phyloP scores from a whole-genome alignment of 2,797 vertebrate genomes.

The Limosa lapponica region DNA sequence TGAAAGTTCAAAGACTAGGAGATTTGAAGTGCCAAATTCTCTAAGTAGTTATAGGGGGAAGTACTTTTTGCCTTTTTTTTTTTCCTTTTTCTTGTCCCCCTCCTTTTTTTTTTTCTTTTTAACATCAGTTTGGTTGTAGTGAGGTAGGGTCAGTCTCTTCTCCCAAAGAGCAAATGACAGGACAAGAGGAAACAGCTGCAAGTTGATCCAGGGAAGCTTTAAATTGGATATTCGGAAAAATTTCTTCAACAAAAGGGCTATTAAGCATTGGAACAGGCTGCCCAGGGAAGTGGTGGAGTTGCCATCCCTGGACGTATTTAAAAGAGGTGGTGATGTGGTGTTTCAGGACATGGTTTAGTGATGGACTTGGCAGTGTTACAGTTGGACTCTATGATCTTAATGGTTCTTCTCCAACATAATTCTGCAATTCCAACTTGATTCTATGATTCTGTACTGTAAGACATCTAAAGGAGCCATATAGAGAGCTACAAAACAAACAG shows the following conservation, averaged over 20 bases:
- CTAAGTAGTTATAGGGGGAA: background rate
- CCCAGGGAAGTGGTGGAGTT: background rate
- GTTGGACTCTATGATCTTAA: background rate
- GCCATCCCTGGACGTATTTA: background rate
- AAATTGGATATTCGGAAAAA: background rate
- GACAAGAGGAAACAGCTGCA: fast-evolving
- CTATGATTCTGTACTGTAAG: background rate
- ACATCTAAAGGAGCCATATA: background rate
- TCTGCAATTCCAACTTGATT: background rate
- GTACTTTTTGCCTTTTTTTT: background rate
- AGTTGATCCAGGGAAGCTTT: background rate
- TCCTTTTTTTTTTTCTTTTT: background rate
- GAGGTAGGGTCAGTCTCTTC: background rate
- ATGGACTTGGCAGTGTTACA: fast-evolving
- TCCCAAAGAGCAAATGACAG: fast-evolving
- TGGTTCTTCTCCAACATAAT: background rate
- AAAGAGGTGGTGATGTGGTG: fast-evolving
- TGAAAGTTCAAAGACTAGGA: background rate
- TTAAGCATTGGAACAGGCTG: background rate
- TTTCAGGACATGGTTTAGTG: background rate
- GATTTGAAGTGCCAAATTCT: background rate
- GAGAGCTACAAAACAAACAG: background rate
- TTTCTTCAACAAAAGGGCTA: fast-evolving
- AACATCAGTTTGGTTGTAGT: background rate
- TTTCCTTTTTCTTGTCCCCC: background rate